Percentiles rank a stretch among this genome's conserved stretches.
Conservation (phyloP, 2,888 invertebrate genomes). For the Dilophus febrilis region DNA sequence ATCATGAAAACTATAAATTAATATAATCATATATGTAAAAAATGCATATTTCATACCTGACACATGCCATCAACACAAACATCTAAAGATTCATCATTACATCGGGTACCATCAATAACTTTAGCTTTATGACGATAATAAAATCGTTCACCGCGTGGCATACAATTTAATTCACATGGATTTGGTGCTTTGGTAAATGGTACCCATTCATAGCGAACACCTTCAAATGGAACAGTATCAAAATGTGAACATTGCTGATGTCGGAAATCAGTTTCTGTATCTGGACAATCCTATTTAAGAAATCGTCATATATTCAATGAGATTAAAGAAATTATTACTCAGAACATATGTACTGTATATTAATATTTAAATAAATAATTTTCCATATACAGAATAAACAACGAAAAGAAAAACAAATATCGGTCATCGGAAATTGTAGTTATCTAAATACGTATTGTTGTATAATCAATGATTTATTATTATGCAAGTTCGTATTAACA, state of each 20-base stretch:
- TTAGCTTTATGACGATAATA: conserved; percentile 71
- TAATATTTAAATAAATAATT: too few relatives aligned
- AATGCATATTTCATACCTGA: conserved; percentile 39
- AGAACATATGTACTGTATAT: too few relatives aligned
- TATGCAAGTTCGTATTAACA: too few relatives aligned
- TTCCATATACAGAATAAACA: too few relatives aligned
- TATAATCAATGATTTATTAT: too few relatives aligned
- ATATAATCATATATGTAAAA: too few relatives aligned
- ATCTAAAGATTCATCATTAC: conserved; percentile 66
- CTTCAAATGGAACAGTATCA: conserved; percentile 66
- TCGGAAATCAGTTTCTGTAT: conserved; percentile 61
- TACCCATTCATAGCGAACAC: conserved; percentile 68
- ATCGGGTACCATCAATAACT: conserved; percentile 71
- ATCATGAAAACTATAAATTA: too few relatives aligned
- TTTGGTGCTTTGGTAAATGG: conserved; percentile 76
- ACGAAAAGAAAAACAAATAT: too few relatives aligned
- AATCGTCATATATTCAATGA: background rate
- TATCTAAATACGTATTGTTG: too few relatives aligned
- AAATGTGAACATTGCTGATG: conserved; percentile 77
- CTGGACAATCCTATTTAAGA: conserved; percentile 56
- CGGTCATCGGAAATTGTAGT: too few relatives aligned
- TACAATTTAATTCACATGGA: conserved; percentile 90
- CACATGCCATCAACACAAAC: conserved; percentile 92
- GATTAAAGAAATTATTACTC: too few relatives aligned
- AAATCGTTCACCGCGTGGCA: conserved; percentile 79